Percentiles rank a stretch among this genome's conserved stretches.
Evolutionary conservation across 92 coral and sea anemone species (phyloP).

Genomic region (Umimayanthus kanabou): DNA sequence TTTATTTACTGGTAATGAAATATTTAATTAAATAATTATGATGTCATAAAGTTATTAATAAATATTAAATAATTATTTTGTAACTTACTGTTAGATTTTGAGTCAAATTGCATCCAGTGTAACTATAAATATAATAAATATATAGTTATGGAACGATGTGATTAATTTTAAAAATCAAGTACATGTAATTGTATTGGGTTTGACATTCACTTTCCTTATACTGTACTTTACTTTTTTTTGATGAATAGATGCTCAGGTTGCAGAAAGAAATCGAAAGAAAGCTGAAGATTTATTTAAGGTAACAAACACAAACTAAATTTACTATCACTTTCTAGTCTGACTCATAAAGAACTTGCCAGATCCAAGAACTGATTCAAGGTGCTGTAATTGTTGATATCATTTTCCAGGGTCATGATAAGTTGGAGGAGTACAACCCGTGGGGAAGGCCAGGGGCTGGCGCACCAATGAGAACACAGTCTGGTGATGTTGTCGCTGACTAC

Average conservation of each 20-base stretch:
- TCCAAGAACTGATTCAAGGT: too few species aligned
- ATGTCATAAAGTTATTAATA: too few species aligned
- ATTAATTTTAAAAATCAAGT: background rate
- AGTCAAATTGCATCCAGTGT: background rate
- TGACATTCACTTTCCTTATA: background rate
- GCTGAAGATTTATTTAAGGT: conserved; percentile 18
- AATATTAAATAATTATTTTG: too few species aligned
- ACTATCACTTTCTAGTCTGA: background rate
- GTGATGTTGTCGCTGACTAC: conserved; percentile 78
- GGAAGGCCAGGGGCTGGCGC: conserved; percentile 92
- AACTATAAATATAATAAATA: too few species aligned
- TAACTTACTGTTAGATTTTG: too few species aligned
- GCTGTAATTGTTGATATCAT: background rate
- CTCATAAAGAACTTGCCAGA: background rate
- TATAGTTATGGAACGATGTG: background rate
- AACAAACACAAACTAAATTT: background rate
- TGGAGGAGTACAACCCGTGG: conserved; percentile 82
- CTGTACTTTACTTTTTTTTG: background rate
- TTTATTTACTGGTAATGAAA: background rate
- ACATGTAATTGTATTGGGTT: background rate
- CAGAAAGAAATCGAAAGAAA: conserved; percentile 13
- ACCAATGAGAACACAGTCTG: conserved; percentile 83
- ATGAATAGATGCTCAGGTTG: conserved; percentile 9
- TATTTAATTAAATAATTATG: too few species aligned
- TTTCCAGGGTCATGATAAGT: conserved; percentile 6